Conservation (phyloP, 2,797 vertebrate species). For the Labeo calbasu region DNA sequence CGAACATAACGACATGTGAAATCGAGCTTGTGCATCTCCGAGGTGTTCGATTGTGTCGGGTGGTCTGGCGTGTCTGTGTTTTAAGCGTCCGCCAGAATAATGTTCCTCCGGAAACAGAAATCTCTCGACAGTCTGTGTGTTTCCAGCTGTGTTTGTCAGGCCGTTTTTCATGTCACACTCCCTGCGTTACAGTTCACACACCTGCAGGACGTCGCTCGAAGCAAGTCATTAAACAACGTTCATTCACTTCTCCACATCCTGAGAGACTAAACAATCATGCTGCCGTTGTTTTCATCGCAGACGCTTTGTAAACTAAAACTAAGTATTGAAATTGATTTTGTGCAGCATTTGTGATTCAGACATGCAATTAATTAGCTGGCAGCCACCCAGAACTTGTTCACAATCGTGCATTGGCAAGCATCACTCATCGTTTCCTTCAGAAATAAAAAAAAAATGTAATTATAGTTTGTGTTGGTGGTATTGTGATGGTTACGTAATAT, state of each 20-base stretch:
- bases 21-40: not conserved
- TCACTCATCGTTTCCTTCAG: not conserved
- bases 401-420: not conserved
- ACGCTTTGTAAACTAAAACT: not conserved
- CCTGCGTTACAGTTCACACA: not conserved
- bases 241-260: not conserved
- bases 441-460: not conserved
- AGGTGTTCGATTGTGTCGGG: not conserved
- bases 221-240: not conserved
- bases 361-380: not conserved
- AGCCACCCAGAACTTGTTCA: not conserved
- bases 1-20: not conserved
- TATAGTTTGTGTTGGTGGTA: not conserved
- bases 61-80: not conserved
- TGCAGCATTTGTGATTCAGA: not conserved
- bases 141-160: constrained; percentile 17
- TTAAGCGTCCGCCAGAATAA: not conserved
- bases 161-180: not conserved
- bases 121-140: not conserved
- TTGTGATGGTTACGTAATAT: not conserved
- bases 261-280: not conserved
- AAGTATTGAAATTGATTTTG: not conserved
- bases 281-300: not conserved
- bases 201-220: not conserved
- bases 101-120: not conserved